Evolutionary conservation across 2,113 vertebrate genomes (phyloP), one percentile per base, ranked within the genome.

Genomic region (Podarcis raffonei): DNA sequence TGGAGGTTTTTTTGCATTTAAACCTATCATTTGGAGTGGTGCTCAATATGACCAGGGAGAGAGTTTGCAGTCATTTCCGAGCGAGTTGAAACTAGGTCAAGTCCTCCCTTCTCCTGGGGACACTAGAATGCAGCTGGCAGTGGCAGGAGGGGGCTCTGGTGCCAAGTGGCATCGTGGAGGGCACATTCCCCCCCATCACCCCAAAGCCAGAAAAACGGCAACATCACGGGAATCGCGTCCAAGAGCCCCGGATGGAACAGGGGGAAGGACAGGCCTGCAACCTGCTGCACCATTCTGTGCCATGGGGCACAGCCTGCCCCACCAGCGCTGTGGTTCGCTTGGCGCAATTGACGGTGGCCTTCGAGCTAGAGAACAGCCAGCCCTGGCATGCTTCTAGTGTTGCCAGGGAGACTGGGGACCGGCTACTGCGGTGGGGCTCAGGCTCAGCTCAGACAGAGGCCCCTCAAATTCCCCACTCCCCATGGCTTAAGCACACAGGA

Each of bases 61-160:
- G 74, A 12, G 18, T 39, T 0, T 20, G 62, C 78, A 83, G 11
- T 65, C 66, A 59, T 66, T 87, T 32, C 32, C 87, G 81, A 72
- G 48, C 76, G 39, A 53, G 65, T 23, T 37, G 57, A 68, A 7
- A 25, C 30, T 59, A 72, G 3, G 84, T 7, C 9, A 37, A 13
- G 86, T 81, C 39, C 81, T 8, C 53, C 87, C 59, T 62, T 79
- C 80, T 72, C 69, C 89, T 62, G 13, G 57, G 82, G 89, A 57
- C 75, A 71, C 30, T 81, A 13, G 86, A 88, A 92, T 75, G 1
- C 83, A 90, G 84, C 72, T 23, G 6, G 76, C 66, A 82, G 66
- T 90, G 57, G 23, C 42, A 91, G 71, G 82, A 18, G 27, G 0
- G 27, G 25, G 78, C 72, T 0, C 30, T 77, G 79, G 87, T 78